Evolutionary conservation across 2,797 vertebrate species (phyloP).

Genomic region (Neomorphus geoffroyi): DNA sequence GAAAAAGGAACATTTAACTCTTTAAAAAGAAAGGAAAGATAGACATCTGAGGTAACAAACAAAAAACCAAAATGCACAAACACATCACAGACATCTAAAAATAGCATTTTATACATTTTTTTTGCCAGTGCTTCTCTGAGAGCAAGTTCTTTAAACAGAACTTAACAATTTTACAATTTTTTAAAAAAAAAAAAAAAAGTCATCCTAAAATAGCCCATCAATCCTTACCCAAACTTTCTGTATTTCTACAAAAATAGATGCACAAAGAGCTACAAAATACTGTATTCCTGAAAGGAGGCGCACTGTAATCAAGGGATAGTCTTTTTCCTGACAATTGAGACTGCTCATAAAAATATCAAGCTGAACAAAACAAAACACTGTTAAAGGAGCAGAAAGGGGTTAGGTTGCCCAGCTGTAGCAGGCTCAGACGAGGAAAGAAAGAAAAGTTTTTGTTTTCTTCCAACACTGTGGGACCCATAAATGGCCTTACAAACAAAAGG

Average conservation of each 20-base stretch:
- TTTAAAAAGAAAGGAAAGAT: constrained; percentile 40
- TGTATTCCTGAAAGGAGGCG: constrained; percentile 76
- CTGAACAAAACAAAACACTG: constrained; percentile 66
- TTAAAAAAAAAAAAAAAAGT: constrained; percentile 78
- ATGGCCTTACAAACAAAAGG: constrained; percentile 61
- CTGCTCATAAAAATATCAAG: constrained; percentile 61
- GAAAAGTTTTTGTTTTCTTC: constrained; percentile 24
- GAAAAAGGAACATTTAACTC: constrained; percentile 56
- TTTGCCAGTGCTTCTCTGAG: constrained; percentile 83
- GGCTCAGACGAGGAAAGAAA: constrained; percentile 76
- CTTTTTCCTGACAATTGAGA: constrained; percentile 68
- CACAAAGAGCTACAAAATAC: constrained; percentile 76
- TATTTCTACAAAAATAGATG: constrained; percentile 83
- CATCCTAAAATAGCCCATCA: constrained; percentile 80
- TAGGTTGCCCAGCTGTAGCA: constrained; percentile 70
- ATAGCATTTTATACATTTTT: constrained; percentile 78
- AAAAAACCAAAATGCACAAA: constrained; percentile 74
- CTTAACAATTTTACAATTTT: constrained; percentile 80
- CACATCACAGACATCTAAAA: constrained; percentile 80
- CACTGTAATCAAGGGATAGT: constrained; percentile 64
- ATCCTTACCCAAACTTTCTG: constrained; percentile 76
- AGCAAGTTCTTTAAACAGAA: constrained; percentile 98
- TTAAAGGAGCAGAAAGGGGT: constrained; percentile 67
- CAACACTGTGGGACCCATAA: constrained; percentile 56
- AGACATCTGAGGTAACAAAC: constrained; percentile 77